Base-by-base conservation (phyloP, 2,113 vertebrate species). In the Macrotis lagotis region DNA sequence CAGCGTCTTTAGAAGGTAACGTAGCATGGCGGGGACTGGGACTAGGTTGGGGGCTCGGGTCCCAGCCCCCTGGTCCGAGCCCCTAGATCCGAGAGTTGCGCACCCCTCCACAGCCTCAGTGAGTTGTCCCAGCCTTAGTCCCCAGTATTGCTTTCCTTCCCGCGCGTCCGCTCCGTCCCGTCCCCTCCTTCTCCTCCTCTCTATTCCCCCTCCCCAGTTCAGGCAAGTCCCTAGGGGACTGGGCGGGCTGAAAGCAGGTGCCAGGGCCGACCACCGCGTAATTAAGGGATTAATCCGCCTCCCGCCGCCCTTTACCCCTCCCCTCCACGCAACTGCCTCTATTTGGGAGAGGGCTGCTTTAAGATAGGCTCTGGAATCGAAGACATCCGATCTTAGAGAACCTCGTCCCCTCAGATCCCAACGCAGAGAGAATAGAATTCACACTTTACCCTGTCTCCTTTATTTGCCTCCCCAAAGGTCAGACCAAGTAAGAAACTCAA, bases 1-100 rank as follows among this genome's bases (percentile, higher is more conserved):
- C 96, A 99, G 98, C 59, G 99, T 99, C 98, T 99, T 99, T 96
- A 99, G 99, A 98, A 99, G 98, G 98, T 99, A 99, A 92, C 99
- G 99, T 98, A 99, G 98, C 99, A 99, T 99, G 95, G 83, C 95
- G 93, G 90, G n/a, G 10, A 94, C 51, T 74, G 88, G 2, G 93
- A 1, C 94, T 2, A 93, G 0, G 2, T 25, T 25, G 51, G 22
- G 66, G 96, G 92, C 97, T 94, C 91, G 16, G 91, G 31, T 3
- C 94, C 66, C 96, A 91, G 96, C 83, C 97, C 94, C 94, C 52
- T 96, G 97, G 97, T 97, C 97, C n/a, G 52, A 91, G 96, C 96
- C 97, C 97, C 97, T 90, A 51, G 97, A 96, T 96, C 97, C 22
- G 90, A 96, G 97, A 95, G 95, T 96, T 97, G 95, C 48, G 49